These are phyloP conservation scores for Heliconius himera DNA, from an alignment of 1,140 invertebrate species.

Conservation along the genomic window DNA sequence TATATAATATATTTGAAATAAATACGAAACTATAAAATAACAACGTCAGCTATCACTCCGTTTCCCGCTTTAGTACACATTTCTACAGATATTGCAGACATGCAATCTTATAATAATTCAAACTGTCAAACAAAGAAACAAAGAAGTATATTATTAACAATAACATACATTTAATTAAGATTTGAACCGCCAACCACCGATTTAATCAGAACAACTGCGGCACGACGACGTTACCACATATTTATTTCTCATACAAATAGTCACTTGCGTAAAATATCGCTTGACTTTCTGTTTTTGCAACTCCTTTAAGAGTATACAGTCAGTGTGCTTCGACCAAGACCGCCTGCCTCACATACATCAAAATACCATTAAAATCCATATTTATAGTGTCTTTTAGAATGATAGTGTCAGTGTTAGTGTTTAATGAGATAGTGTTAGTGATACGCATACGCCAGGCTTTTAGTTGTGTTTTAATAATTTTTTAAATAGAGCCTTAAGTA, in stretches of 20 bases:
- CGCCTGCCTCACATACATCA: not conserved
- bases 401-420: not conserved
- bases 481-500: too few relatives aligned
- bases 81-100: too few relatives aligned
- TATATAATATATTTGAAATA: too few relatives aligned
- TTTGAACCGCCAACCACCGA: too few relatives aligned
- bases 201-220: not conserved
- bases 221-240: not conserved
- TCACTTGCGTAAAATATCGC: constrained; percentile 17
- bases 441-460: not conserved
- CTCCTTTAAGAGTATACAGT: not conserved
- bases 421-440: not conserved
- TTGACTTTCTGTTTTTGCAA: constrained; percentile 16
- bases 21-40: too few relatives aligned
- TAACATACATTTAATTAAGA: too few relatives aligned
- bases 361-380: not conserved
- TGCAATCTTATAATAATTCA: too few relatives aligned
- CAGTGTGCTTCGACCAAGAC: constrained; percentile 4
- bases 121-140: too few relatives aligned
- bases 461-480: too few relatives aligned
- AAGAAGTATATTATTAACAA: too few relatives aligned
- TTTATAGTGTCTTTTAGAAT: not conserved
- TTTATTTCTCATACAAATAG: not conserved
- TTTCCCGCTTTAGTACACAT: too few relatives aligned
- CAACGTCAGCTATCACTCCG: too few relatives aligned